Percentiles rank a stretch among this genome's conserved stretches.
phyloP scores from a whole-genome alignment of 1,140 invertebrate genomes.

The Amphibalanus amphitrite region DNA sequence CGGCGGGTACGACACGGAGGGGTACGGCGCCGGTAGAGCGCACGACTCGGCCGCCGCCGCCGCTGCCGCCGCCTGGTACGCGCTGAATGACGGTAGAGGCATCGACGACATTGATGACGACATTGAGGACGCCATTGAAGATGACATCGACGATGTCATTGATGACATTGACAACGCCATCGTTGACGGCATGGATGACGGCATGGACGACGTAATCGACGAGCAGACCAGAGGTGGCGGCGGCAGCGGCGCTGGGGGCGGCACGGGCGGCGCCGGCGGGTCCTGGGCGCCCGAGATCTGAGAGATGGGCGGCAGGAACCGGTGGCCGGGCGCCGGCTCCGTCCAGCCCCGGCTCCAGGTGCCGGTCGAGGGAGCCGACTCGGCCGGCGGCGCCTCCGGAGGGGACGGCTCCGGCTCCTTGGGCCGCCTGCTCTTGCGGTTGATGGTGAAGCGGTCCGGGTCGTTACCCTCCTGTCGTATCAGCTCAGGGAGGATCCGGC shows the following conservation, averaged over 20 bases:
- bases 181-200: too few relatives aligned
- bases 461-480: slow-evolving; percentile 79
- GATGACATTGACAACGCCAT: too few relatives aligned
- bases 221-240: slow-evolving; percentile 12
- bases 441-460: slow-evolving; percentile 79
- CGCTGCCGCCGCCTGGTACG: neutral
- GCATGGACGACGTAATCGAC: too few relatives aligned
- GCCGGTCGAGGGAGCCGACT: slow-evolving; percentile 43
- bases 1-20: slow-evolving; percentile 8
- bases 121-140: too few relatives aligned
- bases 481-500: slow-evolving; percentile 80
- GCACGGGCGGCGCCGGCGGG: slow-evolving; percentile 17
- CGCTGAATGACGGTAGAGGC: slow-evolving; percentile 16
- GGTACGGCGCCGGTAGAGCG: neutral
- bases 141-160: too few relatives aligned
- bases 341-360: slow-evolving; percentile 36
- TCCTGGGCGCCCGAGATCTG: slow-evolving; percentile 15
- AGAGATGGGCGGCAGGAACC: slow-evolving; percentile 14
- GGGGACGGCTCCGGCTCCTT: slow-evolving; percentile 21
- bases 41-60: neutral
- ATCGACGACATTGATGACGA: too few relatives aligned
- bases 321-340: slow-evolving; percentile 1
- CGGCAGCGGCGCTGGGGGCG: slow-evolving; percentile 19
- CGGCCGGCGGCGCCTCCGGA: slow-evolving; percentile 25
- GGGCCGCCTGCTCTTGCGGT: slow-evolving; percentile 43